phyloP scores from a whole-genome alignment of 35 echinoderm and acorn worm genomes.

The Ophiothrix spiculata region DNA sequence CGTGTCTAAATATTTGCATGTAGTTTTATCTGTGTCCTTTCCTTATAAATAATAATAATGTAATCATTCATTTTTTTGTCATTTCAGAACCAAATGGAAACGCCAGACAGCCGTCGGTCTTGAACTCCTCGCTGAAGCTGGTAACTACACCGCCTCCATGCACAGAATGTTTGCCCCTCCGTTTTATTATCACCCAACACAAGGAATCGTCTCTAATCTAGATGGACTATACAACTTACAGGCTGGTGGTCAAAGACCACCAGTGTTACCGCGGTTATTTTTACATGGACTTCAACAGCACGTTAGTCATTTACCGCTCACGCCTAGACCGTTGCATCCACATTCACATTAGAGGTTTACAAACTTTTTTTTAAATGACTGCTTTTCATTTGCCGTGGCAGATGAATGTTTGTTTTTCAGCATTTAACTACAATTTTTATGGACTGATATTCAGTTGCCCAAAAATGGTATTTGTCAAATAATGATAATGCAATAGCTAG shows the following conservation, averaged over 20 bases:
- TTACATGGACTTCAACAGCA: conserved; percentile 79
- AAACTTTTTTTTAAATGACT: no score
- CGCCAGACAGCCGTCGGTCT: conserved; percentile 93
- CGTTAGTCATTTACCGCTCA: conserved; percentile 62
- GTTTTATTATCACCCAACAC: conserved; percentile 84
- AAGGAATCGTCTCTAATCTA: conserved; percentile 75
- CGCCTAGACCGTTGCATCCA: conserved; percentile 63
- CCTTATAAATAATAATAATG: no score
- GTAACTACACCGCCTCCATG: conserved; percentile 85
- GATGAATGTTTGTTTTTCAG: no score
- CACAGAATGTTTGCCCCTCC: conserved; percentile 90
- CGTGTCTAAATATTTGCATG: no score
- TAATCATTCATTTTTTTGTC: conserved; percentile 31
- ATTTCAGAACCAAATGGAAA: conserved; percentile 98
- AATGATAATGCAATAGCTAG: no score
- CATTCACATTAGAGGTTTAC: conserved; percentile 58
- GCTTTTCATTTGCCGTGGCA: no score
- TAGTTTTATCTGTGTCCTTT: no score
- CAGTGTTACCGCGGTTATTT: conserved; percentile 66
- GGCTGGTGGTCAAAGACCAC: conserved; percentile 45
- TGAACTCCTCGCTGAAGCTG: conserved; percentile 91
- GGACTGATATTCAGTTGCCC: no score
- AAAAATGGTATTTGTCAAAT: no score
- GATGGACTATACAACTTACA: conserved; percentile 70
- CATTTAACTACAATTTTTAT: no score